phyloP scores from a whole-genome alignment of 2,888 invertebrate genomes.

The Andrena camellia region DNA sequence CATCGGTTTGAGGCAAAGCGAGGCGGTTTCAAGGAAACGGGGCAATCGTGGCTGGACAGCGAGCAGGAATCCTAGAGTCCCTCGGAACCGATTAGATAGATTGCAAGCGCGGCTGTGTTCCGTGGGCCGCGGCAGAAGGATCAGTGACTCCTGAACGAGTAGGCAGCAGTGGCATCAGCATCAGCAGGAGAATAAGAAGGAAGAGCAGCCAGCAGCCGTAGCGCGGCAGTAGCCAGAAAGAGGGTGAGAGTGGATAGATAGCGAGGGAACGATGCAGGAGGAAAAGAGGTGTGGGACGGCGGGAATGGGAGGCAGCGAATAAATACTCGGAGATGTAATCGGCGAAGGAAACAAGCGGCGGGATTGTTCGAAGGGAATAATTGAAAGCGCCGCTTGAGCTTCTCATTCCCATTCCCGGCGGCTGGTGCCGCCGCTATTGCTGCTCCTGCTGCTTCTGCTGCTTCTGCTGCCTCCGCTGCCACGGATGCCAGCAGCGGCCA shows the following conservation, averaged over 20 bases:
- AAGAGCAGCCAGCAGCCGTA: conserved; percentile 5
- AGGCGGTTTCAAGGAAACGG: conserved; percentile 1
- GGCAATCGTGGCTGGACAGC: conserved; percentile 20
- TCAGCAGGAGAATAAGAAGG: conserved; percentile 21
- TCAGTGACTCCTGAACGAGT: conserved; percentile 61
- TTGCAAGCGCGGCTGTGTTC: conserved; percentile 39
- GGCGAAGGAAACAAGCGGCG: conserved; percentile 85
- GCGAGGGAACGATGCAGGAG: conserved; percentile 58
- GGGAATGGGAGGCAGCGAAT: conserved; percentile 78
- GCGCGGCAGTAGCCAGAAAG: conserved; percentile 41
- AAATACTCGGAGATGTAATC: conserved; percentile 85
- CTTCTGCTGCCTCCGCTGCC: conserved; percentile 17
- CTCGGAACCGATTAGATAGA: conserved; percentile 62
- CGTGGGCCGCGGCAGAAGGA: conserved; percentile 54
- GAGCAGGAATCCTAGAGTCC: conserved; percentile 29
- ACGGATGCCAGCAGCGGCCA: conserved; percentile 53
- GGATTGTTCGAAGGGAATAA: conserved; percentile 85
- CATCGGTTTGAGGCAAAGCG: conserved; percentile 1
- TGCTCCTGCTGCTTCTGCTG: conserved; percentile 62
- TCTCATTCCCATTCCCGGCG: conserved; percentile 83
- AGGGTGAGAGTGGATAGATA: conserved; percentile 64
- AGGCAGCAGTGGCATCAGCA: conserved; percentile 50
- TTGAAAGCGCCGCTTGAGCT: conserved; percentile 85
- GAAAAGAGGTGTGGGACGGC: conserved; percentile 68
- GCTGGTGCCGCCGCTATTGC: conserved; percentile 67